Evolutionary conservation across 2,113 vertebrate genomes (phyloP).

Genomic region (Mellivora capensis): DNA sequence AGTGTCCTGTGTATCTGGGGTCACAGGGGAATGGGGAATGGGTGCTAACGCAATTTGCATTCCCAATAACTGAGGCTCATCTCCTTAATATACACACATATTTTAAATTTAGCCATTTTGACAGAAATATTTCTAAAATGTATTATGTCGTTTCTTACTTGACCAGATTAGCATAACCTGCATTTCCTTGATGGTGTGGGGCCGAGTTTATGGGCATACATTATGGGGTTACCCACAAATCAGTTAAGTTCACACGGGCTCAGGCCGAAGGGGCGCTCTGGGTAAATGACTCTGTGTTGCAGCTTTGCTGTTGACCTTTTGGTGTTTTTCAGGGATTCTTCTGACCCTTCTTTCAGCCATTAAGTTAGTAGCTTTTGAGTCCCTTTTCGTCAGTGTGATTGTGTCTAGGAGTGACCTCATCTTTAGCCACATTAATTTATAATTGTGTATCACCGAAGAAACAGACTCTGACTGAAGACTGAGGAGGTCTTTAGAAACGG

Average conservation of each 20-base stretch:
- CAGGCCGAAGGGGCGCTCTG: neutral
- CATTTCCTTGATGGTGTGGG: neutral
- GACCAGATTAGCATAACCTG: neutral
- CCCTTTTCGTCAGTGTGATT: neutral
- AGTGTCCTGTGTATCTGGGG: neutral
- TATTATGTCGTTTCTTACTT: conserved; percentile 19
- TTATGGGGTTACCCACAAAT: neutral
- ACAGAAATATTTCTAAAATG: conserved; percentile 36
- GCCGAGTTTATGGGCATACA: neutral
- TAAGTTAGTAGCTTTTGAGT: neutral
- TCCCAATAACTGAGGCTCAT: neutral
- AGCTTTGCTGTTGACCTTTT: neutral
- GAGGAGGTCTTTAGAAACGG: neutral
- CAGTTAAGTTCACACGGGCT: fast-evolving
- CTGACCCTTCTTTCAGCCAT: neutral
- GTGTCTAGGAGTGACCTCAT: neutral
- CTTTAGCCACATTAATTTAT: neutral
- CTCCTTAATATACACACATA: neutral
- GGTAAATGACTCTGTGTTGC: fast-evolving
- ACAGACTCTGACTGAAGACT: neutral
- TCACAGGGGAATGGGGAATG: neutral
- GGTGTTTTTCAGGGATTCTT: neutral
- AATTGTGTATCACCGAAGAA: neutral
- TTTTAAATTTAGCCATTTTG: neutral
- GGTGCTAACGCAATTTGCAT: neutral